Evolutionary conservation across 2,113 vertebrate genomes (phyloP).

Genomic region (Nematolebias whitei): DNA sequence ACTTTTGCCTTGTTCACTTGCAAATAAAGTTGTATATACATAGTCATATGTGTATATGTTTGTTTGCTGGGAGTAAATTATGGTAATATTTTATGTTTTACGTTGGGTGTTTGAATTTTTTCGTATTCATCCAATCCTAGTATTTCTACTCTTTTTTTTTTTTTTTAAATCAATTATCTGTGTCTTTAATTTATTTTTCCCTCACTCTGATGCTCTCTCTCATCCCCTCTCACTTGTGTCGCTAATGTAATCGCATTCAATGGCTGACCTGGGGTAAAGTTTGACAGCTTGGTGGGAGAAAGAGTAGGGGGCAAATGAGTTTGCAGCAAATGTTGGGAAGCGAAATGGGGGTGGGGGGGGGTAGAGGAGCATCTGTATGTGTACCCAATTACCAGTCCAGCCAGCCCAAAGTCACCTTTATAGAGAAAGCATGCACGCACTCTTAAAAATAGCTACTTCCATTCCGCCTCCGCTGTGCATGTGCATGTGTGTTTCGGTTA

Average conservation of each 20-base stretch:
- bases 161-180: slow-evolving; percentile 73
- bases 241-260: slow-evolving; percentile 77
- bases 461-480: slow-evolving; percentile 49
- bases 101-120: slow-evolving; percentile 14
- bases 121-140: slow-evolving; percentile 23
- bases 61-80: slow-evolving; percentile 39
- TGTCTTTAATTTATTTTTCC: slow-evolving; percentile 53
- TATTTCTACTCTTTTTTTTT: slow-evolving; percentile 60
- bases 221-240: slow-evolving; percentile 56
- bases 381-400: slow-evolving; percentile 80
- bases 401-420: slow-evolving; percentile 82
- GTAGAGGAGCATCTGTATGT: slow-evolving; percentile 79
- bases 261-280: slow-evolving; percentile 42
- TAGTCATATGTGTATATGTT: slow-evolving; percentile 14
- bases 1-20: slow-evolving; percentile 47
- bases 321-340: slow-evolving; percentile 60
- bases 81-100: slow-evolving; percentile 24
- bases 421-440: slow-evolving; percentile 60
- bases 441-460: slow-evolving; percentile 76
- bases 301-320: slow-evolving; percentile 40
- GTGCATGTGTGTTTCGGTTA: slow-evolving; percentile 52
- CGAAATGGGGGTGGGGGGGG: slow-evolving; percentile 16
- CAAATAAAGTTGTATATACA: slow-evolving; percentile 57
- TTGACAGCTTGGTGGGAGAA: slow-evolving; percentile 19
- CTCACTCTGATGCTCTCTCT: slow-evolving; percentile 39